Percentiles rank a stretch among this genome's conserved stretches.
These are phyloP conservation scores for Xenops minutus DNA, from an alignment of 2,797 vertebrate species.

Conservation along the genomic window DNA sequence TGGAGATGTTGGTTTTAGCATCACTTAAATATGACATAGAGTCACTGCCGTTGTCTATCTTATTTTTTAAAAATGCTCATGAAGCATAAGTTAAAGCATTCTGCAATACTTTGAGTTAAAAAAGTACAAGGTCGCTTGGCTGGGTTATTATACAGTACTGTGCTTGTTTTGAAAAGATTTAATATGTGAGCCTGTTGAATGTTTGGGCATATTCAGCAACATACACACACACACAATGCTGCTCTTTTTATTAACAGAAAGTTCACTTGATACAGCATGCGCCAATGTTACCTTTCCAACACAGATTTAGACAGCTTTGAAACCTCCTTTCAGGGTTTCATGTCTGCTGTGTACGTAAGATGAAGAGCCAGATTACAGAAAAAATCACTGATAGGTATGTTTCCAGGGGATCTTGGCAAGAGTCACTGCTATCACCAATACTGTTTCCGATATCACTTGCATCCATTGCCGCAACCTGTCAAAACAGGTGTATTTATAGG, in stretches of 20 bases:
- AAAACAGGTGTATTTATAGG: conserved; percentile 53
- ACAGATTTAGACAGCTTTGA: background rate
- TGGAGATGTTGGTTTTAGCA: background rate
- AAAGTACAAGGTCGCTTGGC: background rate
- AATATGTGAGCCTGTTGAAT: background rate
- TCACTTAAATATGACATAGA: background rate
- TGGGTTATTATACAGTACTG: background rate
- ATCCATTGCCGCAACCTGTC: background rate
- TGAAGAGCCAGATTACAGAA: background rate
- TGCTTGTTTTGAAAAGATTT: background rate
- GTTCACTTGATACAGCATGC: background rate
- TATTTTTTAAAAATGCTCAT: background rate
- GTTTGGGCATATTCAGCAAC: background rate
- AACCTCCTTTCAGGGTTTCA: background rate
- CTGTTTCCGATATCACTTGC: background rate
- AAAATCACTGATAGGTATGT: background rate
- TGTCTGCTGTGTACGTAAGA: background rate
- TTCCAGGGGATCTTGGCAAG: conserved; percentile 35
- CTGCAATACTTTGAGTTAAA: background rate
- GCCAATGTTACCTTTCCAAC: background rate
- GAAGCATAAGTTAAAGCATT: background rate
- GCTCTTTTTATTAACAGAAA: background rate
- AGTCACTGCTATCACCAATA: background rate
- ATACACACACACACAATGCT: background rate
- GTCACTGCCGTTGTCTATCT: background rate